phyloP scores from a whole-genome alignment of 92 coral and sea anemone genomes.

The Bergia sp. region DNA sequence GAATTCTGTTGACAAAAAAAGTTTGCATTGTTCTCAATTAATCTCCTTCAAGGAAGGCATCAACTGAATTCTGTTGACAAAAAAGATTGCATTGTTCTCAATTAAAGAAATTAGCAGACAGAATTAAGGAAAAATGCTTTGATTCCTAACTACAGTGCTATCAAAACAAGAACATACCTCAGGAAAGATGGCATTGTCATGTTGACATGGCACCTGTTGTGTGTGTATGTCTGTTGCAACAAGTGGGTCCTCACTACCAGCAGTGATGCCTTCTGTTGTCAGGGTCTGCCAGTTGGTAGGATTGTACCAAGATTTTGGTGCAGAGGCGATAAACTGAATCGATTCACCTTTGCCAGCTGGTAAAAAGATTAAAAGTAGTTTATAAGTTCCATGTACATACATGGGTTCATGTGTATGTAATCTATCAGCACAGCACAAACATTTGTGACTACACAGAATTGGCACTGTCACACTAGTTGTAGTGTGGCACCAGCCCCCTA shows the following conservation, averaged over 20 bases:
- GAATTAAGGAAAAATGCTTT: no score
- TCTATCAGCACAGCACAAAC: no score
- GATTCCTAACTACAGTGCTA: no score
- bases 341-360: neutral
- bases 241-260: neutral
- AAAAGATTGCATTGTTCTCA: no score
- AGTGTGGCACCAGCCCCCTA: no score
- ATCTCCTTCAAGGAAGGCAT: neutral
- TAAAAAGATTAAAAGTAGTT: neutral
- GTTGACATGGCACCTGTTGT: conserved; percentile 22
- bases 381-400: neutral
- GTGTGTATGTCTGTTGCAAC: conserved; percentile 16
- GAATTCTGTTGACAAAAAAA: no score
- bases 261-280: neutral
- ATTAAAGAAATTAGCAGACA: no score
- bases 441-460: no score
- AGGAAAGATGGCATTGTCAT: conserved; percentile 12
- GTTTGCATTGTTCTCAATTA: no score
- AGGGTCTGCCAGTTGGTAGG: neutral
- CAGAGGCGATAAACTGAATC: conserved; percentile 10
- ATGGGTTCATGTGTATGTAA: no score
- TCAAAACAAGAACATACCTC: neutral
- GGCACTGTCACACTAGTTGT: no score
- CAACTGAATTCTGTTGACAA: no score
- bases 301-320: conserved; percentile 23